Percentiles rank a stretch among this genome's conserved stretches.
These are phyloP conservation scores for Ploceus nigricollis DNA, from an alignment of 2,113 vertebrate species.

Conservation along the genomic window DNA sequence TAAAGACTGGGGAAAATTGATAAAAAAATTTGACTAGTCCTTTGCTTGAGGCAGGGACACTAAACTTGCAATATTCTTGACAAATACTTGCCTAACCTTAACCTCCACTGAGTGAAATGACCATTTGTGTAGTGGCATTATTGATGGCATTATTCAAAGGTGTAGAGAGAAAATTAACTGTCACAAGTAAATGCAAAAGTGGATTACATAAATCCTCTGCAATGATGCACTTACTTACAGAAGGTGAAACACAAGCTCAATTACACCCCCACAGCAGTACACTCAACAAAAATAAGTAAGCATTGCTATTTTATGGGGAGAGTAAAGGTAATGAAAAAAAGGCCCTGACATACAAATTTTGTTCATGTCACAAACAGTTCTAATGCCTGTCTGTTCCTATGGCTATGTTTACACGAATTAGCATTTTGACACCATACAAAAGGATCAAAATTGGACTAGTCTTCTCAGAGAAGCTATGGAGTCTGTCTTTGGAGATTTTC, in stretches of 20 bases:
- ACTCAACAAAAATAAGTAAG: neutral
- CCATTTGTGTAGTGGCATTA: neutral
- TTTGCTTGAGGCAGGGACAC: neutral
- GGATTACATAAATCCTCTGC: neutral
- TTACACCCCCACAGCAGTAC: neutral
- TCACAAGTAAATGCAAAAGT: neutral
- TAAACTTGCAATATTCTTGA: neutral
- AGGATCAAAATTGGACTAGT: neutral
- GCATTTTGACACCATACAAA: neutral
- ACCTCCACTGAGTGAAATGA: neutral
- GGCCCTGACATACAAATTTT: neutral
- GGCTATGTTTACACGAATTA: neutral
- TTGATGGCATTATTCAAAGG: neutral
- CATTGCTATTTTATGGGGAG: neutral
- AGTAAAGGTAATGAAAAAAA: neutral
- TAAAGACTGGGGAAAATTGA: neutral
- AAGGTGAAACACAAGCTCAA: neutral
- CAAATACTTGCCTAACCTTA: neutral
- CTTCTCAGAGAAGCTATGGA: neutral
- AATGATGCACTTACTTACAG: neutral
- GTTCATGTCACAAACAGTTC: neutral
- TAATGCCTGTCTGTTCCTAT: neutral
- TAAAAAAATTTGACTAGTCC: neutral
- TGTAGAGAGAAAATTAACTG: neutral
- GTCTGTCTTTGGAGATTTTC: neutral